Percentiles rank a stretch among this genome's conserved stretches.
Evolutionary conservation across 2,888 invertebrate genomes (phyloP).

Genomic region (Sphaerophoria rueppellii): DNA sequence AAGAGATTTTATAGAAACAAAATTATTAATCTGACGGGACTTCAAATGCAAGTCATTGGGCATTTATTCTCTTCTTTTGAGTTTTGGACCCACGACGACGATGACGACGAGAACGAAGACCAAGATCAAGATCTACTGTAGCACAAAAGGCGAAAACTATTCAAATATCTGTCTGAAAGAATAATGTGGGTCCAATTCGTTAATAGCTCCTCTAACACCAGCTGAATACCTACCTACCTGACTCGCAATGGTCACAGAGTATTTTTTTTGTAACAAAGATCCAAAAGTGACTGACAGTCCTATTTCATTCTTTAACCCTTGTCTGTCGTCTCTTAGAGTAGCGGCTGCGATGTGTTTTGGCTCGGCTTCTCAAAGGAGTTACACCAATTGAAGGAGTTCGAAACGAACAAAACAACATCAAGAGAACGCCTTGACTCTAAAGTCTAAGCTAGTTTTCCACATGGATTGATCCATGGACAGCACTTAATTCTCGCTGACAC

Average conservation of each 20-base stretch:
- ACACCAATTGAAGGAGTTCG: conserved; percentile 26
- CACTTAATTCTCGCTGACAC: conserved; percentile 71
- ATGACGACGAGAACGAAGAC: neutral
- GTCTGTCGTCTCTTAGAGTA: conserved; percentile 5
- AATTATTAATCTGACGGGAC: conserved; percentile 56
- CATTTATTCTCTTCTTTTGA: conserved; percentile 13
- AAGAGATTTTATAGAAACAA: neutral
- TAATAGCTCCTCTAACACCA: conserved; percentile 54
- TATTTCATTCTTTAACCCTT: conserved; percentile 39
- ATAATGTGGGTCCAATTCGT: conserved; percentile 55
- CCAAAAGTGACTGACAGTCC: conserved; percentile 64
- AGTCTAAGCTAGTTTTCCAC: conserved; percentile 45
- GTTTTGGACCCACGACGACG: conserved; percentile 34
- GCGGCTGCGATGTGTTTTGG: conserved; percentile 16
- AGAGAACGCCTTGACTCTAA: conserved; percentile 42
- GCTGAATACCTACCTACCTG: conserved; percentile 33
- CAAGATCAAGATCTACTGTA: conserved; percentile 38
- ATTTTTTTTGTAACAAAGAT: conserved; percentile 44
- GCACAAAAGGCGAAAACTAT: conserved; percentile 68
- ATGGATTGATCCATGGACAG: conserved; percentile 72
- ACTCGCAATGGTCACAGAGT: conserved; percentile 43
- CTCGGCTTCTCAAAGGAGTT: conserved; percentile 31
- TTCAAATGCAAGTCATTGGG: conserved; percentile 66
- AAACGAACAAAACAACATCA: conserved; percentile 29
- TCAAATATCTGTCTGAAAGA: conserved; percentile 69